phyloP scores from a whole-genome alignment of 1,140 invertebrate genomes.

The Condylostylus longicornis region DNA sequence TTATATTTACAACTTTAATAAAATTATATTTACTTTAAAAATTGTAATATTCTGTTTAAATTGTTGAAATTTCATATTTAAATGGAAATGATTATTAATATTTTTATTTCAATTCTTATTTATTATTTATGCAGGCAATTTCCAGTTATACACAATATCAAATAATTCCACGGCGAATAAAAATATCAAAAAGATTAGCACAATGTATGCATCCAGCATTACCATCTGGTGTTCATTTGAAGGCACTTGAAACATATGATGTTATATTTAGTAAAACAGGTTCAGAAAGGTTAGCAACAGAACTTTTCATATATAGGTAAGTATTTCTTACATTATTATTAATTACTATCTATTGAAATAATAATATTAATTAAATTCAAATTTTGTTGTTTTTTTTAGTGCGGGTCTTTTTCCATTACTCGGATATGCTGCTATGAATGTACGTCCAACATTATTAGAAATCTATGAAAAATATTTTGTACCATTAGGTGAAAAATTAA shows the following conservation, averaged over 20 bases:
- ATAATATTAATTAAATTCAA: background rate
- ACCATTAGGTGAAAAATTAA: conserved; percentile 60
- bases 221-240: conserved; percentile 82
- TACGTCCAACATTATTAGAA: conserved; percentile 64
- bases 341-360: conserved; percentile 34
- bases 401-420: conserved; percentile 79
- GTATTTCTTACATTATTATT: conserved; percentile 16
- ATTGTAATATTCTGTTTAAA: too few relatives aligned
- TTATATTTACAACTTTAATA: too few relatives aligned
- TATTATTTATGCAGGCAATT: conserved; percentile 43
- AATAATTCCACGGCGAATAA: conserved; percentile 79
- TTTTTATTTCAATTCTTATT: background rate
- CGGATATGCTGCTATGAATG: conserved; percentile 81
- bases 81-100: too few relatives aligned
- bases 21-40: too few relatives aligned
- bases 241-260: conserved; percentile 86
- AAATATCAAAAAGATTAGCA: conserved; percentile 82
- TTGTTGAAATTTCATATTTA: too few relatives aligned
- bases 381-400: conserved; percentile 9
- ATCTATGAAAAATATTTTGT: conserved; percentile 89
- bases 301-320: conserved; percentile 71
- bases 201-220: conserved; percentile 92
- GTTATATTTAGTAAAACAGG: conserved; percentile 87
- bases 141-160: conserved; percentile 64
- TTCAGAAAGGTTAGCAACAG: conserved; percentile 61